Percentiles rank a stretch among this genome's conserved stretches.
These are phyloP conservation scores for Camarhynchus parvulus DNA, from an alignment of 2,113 vertebrate genomes.

Conservation along the genomic window DNA sequence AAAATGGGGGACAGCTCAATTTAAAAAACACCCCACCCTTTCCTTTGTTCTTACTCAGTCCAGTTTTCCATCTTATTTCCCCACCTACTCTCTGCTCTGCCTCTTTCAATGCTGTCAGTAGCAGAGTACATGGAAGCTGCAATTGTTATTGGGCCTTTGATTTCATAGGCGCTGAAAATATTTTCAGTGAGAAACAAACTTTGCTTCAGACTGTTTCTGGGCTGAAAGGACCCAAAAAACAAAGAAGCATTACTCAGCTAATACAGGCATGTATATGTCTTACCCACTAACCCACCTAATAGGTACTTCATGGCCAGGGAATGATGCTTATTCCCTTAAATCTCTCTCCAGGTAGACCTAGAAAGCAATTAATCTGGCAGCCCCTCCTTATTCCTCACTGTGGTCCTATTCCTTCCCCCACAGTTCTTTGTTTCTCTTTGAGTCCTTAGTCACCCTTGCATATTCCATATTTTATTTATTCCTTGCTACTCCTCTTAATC, in stretches of 20 bases:
- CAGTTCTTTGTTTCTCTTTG: background rate
- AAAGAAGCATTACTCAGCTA: background rate
- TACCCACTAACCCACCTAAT: background rate
- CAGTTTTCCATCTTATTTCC: background rate
- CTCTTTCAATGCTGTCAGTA: background rate
- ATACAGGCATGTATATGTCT: background rate
- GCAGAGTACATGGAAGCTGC: background rate
- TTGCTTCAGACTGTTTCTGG: background rate
- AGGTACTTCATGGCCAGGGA: background rate
- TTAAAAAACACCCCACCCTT: background rate
- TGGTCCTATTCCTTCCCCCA: background rate
- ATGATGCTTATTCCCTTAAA: background rate
- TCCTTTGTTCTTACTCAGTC: background rate
- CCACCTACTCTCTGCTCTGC: background rate
- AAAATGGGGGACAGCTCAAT: slow-evolving; percentile 14
- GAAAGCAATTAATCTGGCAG: background rate
- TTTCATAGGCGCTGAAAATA: background rate
- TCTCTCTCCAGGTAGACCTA: background rate
- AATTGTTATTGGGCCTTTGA: background rate
- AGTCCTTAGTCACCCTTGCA: slow-evolving; percentile 26
- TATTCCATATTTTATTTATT: slow-evolving; percentile 19
- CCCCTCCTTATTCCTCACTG: background rate
- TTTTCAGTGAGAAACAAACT: background rate
- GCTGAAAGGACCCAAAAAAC: background rate
- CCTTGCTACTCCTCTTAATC: slow-evolving; percentile 13